Conservation (phyloP, 2,888 invertebrate species). For the Patella caerulea region DNA sequence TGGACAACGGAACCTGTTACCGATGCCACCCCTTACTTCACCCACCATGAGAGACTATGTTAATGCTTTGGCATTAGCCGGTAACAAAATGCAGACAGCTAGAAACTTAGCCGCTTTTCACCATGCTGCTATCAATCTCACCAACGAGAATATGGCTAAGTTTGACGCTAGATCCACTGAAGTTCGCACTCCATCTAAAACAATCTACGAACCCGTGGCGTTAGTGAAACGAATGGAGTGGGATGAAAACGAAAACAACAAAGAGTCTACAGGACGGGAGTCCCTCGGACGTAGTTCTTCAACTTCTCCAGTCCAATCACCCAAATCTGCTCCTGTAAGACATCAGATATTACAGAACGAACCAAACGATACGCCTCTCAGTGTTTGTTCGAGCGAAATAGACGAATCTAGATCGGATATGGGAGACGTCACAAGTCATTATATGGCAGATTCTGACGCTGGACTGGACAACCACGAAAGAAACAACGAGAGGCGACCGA, state of each 20-base stretch:
- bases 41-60: not conserved
- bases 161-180: not conserved
- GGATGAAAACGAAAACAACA: not conserved
- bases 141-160: not conserved
- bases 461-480: not conserved
- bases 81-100: not conserved
- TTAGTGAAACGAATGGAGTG: not conserved
- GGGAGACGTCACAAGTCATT: not conserved
- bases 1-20: not conserved
- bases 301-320: not conserved
- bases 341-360: not conserved
- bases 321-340: not conserved
- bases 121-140: not conserved
- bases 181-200: not conserved
- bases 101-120: not conserved
- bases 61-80: slow-evolving; percentile 6
- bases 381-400: not conserved
- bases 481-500: not conserved
- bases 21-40: not conserved
- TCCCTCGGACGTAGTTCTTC: not conserved
- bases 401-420: not conserved
- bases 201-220: not conserved
- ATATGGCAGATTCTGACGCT: not conserved
- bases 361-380: not conserved
- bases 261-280: not conserved